A percentile compares a stretch with the other conserved stretches of the same genome.
Evolutionary conservation across 2,888 invertebrate species (phyloP).

Genomic region (Orchesella flavescens): DNA sequence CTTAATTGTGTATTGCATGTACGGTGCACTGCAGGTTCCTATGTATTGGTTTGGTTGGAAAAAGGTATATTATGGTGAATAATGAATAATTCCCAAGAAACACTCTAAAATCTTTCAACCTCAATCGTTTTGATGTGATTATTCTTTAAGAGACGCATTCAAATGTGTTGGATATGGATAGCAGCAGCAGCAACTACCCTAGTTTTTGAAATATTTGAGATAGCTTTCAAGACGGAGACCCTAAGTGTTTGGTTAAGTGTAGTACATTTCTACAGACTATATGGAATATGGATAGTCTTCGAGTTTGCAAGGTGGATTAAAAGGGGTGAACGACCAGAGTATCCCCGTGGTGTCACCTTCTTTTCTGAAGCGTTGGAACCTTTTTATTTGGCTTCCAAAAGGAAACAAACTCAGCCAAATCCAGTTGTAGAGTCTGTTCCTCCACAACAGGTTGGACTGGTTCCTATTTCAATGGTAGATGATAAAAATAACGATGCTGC

Average conservation of each 20-base stretch:
- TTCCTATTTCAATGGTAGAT: no score
- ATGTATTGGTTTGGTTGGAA: not conserved
- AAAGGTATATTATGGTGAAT: not conserved
- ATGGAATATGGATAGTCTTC: not conserved
- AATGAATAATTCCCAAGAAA: no score
- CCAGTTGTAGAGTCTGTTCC: no score
- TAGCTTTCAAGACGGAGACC: not conserved
- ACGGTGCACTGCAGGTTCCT: no score
- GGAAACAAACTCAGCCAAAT: no score
- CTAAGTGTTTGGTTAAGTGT: not conserved
- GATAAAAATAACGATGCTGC: no score
- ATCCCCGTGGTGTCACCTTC: not conserved
- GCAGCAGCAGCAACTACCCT: not conserved
- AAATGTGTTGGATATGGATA: slow-evolving; percentile 10
- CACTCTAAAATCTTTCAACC: no score
- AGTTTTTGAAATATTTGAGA: not conserved
- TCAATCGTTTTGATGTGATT: no score
- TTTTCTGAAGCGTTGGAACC: no score
- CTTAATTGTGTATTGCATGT: no score
- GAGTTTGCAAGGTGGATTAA: not conserved
- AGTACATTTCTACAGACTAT: not conserved
- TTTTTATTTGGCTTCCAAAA: no score
- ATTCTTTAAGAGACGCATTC: slow-evolving; percentile 1
- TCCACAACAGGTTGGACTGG: no score
- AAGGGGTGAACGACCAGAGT: not conserved